Conservation (phyloP, 2,888 invertebrate species). For the Drosophila kuntzei region DNA sequence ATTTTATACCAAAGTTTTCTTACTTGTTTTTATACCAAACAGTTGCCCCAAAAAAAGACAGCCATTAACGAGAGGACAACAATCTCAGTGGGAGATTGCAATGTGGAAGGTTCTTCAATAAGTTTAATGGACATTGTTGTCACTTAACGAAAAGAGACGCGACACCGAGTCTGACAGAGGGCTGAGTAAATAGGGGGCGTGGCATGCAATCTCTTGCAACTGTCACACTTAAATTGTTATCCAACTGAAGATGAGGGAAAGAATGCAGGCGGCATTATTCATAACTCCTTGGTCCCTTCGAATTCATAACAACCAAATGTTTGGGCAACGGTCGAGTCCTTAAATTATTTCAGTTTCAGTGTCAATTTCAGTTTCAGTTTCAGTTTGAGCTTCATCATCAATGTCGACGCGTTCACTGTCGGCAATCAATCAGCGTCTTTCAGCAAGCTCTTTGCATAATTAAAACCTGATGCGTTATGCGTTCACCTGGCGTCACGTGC, state of each 20-base stretch:
- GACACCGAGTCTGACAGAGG: slow-evolving; percentile 36
- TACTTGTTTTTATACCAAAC: slow-evolving; percentile 23
- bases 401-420: slow-evolving; percentile 47
- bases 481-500: slow-evolving; percentile 40
- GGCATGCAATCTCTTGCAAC: slow-evolving; percentile 25
- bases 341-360: slow-evolving; percentile 35
- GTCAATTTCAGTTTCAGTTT: slow-evolving; percentile 18
- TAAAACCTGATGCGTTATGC: slow-evolving; percentile 75
- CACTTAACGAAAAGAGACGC: slow-evolving; percentile 56
- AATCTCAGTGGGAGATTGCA: not conserved
- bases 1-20: not conserved
- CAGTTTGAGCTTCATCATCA: slow-evolving; percentile 35
- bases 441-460: slow-evolving; percentile 71
- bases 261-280: slow-evolving; percentile 28
- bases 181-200: not conserved
- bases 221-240: slow-evolving; percentile 5
- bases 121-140: slow-evolving; percentile 71
- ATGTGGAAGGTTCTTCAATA: slow-evolving; percentile 40
- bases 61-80: slow-evolving; percentile 41
- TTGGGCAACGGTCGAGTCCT: not conserved
- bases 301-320: not conserved
- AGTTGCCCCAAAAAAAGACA: slow-evolving; percentile 26
- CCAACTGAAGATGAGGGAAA: not conserved
- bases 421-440: slow-evolving; percentile 70
- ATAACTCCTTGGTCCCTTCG: slow-evolving; percentile 26